Evolutionary conservation across 2,888 invertebrate genomes (phyloP).

Genomic region (Eupelmus urozonus): DNA sequence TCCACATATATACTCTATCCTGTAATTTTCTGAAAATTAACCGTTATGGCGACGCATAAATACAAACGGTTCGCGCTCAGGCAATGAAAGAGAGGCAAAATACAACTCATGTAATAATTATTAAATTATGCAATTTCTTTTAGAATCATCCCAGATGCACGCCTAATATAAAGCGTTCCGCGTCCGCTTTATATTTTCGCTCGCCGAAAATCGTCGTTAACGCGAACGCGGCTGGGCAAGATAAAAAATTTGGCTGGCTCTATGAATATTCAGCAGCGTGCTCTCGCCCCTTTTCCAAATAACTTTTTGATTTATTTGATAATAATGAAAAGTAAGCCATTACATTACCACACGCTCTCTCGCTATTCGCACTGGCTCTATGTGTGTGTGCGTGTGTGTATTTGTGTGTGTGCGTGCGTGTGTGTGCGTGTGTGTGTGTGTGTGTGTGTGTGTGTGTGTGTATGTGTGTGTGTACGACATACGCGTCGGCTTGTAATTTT

Average conservation of each 20-base stretch:
- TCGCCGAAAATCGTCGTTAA: conserved; percentile 42
- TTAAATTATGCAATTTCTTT: conserved; percentile 55
- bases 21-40: conserved; percentile 45
- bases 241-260: conserved; percentile 42
- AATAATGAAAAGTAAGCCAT: conserved; percentile 55
- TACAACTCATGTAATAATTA: conserved; percentile 38
- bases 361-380: background rate
- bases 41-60: conserved; percentile 47
- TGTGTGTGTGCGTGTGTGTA: background rate
- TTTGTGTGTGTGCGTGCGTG: no score
- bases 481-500: conserved; percentile 33
- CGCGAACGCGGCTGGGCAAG: background rate
- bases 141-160: no score
- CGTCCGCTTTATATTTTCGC: conserved; percentile 53
- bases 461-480: conserved; percentile 3
- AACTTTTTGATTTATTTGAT: conserved; percentile 53
- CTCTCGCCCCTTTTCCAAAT: conserved; percentile 6
- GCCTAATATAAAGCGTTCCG: no score
- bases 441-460: background rate
- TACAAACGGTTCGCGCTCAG: conserved; percentile 22
- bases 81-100: conserved; percentile 16
- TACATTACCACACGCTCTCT: conserved; percentile 23
- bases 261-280: conserved; percentile 50
- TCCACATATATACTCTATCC: no score
- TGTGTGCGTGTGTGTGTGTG: no score